Base-by-base conservation (phyloP, 2,113 vertebrate genomes). In the Microtus ochrogaster region DNA sequence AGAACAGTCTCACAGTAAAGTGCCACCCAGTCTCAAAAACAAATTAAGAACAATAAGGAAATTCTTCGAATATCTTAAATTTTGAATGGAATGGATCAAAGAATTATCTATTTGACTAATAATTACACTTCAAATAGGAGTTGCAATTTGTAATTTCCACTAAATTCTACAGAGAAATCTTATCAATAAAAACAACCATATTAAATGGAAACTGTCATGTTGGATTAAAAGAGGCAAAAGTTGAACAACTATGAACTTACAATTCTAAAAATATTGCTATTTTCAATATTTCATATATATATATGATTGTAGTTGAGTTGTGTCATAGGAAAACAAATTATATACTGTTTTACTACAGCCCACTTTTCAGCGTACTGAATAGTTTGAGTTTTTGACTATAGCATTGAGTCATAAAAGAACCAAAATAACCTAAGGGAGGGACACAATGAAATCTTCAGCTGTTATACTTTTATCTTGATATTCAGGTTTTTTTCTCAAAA, bases 401-500 rank as follows among this genome's bases (percentile, higher is more conserved):
- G 4, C 26, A 5, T 65, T 7, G 39, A 58, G 21, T 87, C 24
- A 66, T 22, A 58, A 39, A 93, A 96, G 91, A 9, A 66, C 28
- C 30, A 77, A 36, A 88, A 72, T 55, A 87, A 19, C 41, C 19
- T 3, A 61, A 39, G n/a, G 19, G 52, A 2, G 16, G 8, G 12
- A 39, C 5, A 89, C 24, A 92, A 84, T 63, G 2, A 81, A 92
- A 74, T 90, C n/a, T 92, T 55, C 5, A 10, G 12, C 13, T 6
- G 83, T 91, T 87, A 70, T 89, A 44, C 12, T 93, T 65, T 63
- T 76, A 94, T 4, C 47, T 73, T 41, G 4, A 30, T 77, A 0
- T 72, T 0, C 11, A 90, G 4, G 74, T 47, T 95, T 95, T 95
- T 44, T 52, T 95, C 30, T 95, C 30, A 14, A 93, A 82, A 70